Evolutionary conservation across 53 echinoderm and acorn worm species (phyloP).

Genomic region (Paracentrotus lividus): DNA sequence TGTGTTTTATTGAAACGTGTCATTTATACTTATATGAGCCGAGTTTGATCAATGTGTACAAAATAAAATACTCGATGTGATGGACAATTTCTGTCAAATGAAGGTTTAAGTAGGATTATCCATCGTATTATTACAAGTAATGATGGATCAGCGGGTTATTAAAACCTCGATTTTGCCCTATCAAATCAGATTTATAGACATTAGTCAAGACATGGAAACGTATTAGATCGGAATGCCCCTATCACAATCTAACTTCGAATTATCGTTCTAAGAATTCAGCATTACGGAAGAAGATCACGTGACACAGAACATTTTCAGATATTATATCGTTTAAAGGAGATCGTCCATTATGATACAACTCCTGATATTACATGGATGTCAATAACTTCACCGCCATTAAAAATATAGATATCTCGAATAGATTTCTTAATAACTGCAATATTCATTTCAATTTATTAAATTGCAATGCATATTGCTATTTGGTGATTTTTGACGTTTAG

Average conservation of each 20-base stretch:
- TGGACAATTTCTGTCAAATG: background rate
- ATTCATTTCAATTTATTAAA: conserved; percentile 43
- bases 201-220: background rate
- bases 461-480: conserved; percentile 15
- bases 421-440: background rate
- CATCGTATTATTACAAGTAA: background rate
- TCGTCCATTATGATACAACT: background rate
- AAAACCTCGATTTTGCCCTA: background rate
- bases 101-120: background rate
- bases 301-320: background rate
- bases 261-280: background rate
- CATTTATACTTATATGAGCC: too few species aligned
- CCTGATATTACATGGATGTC: background rate
- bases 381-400: background rate
- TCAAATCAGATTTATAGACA: conserved; percentile 5
- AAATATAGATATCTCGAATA: background rate
- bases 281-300: conserved; percentile 17
- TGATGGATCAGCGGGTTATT: background rate
- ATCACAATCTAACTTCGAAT: too few species aligned
- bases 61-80: too few species aligned
- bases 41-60: too few species aligned
- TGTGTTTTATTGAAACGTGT: too few species aligned
- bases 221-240: background rate
- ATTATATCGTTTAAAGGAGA: background rate
- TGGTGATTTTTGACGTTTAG: background rate